Evolutionary conservation across 2,888 invertebrate genomes (phyloP), one percentile per base, ranked within the genome.

Genomic region (Thymelicus lineola): DNA sequence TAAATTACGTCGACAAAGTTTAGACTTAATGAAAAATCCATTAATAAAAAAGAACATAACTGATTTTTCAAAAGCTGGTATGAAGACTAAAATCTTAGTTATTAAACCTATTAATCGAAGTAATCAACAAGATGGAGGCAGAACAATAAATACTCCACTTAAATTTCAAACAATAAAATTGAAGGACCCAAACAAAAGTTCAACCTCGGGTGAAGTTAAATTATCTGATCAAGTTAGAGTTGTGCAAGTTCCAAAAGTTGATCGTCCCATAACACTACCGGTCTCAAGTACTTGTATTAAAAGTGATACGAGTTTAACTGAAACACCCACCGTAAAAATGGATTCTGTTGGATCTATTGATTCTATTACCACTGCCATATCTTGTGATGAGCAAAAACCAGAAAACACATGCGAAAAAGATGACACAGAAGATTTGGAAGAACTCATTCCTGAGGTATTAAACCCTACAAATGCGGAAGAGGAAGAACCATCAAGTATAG

Each of bases 121-220:
- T 67, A 86, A 86, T 77, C 58, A 58, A 28, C 55, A 55, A 42
- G 91, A 90, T 75, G 86, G 87, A 4, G 75, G 76, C 20, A 79
- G 82, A 72, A 71, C 82, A 42, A 72, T 85, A 15, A 87, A 84
- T 53, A 75, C 83, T 2, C 82, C 91, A 28, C 76, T 92, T 14
- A 91, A 91, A 79, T 91, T 89, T 73, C 91, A 91, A 82, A 93
- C 91, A 95, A 84, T 98, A 96, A 94, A 98, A 97, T 89, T 98
- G 95, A 76, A 91, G 77, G 92, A 92, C 74, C 82, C 87, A n/a
- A 86, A 76, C 72, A 88, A 87, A 74, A 79, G 73, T 68, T 78
- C 76, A 69, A 75, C 80, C 46, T 73, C 78, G 7, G 85, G 75
- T 75, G 86, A 89, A 73, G 87, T 87, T 71, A 87, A 84, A 59